Base-by-base conservation (phyloP, 2,888 invertebrate species). In the Rosalia funebris region DNA sequence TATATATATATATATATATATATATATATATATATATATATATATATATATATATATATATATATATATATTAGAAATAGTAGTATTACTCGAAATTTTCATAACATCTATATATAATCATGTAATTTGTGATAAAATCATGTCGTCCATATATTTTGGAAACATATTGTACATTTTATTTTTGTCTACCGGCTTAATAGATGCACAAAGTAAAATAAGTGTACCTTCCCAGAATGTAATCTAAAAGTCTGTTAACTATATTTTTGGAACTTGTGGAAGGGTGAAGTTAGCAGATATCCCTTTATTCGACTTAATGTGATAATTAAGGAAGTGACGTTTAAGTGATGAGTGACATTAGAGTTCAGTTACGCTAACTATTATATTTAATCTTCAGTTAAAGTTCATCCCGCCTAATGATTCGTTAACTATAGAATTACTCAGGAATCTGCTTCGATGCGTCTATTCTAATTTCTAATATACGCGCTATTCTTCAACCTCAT, bases 381-480 rank as follows among this genome's bases (percentile, higher is more conserved):
- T 81, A 81, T 80, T 80, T 81, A 80, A 81, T 80, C 81, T 79
- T 75, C 75, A 79, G 79, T 80, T 79, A 77, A 78, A 79, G 76
- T 79, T 80, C 73, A 73, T 67, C 66, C 66, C 68, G 79, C 74
- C 75, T 79, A 81, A 81, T 81, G 80, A 79, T 77, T 77, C 80
- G 81, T 80, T 79, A 80, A 81, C 74, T 76, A n/a, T n/a, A 74
- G 74, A 77, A 77, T 78, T 77, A 77, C 71, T 62, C 65, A 68
- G 65, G 65, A 65, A 65, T 67, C 60, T 53, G 62, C 60, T 69
- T 74, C 75, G 73, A 76, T 76, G 74, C 74, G 72, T 70, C 71
- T 65, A 70, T 71, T 71, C 71, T 67, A 67, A 65, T 65, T 67
- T 67, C 67, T 65, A 58, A 65, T 66, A 66, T 62, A 66, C 61